phyloP scores from a whole-genome alignment of 2,113 vertebrate genomes.

The Galemys pyrenaicus region DNA sequence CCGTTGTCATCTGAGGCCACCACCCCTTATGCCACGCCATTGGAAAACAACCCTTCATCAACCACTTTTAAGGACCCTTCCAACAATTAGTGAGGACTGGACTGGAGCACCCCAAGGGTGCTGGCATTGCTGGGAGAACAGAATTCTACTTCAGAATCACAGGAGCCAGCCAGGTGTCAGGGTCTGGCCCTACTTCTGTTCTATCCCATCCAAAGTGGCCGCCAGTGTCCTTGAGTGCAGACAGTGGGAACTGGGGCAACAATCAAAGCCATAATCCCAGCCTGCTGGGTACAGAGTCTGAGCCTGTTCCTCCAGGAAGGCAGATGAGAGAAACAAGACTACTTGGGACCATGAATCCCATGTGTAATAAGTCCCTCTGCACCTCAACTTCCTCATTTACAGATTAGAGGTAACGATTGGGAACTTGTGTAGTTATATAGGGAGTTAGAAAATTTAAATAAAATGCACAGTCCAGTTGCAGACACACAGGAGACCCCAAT shows the following conservation, averaged over 20 bases:
- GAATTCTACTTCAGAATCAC: neutral
- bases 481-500: slow-evolving; percentile 8
- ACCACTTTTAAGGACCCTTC: neutral
- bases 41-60: neutral
- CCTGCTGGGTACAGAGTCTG: neutral
- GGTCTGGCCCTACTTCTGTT: neutral
- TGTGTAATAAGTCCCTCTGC: neutral
- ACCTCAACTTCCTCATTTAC: neutral
- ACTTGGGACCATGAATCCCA: neutral
- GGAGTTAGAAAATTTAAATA: neutral
- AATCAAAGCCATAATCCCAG: neutral
- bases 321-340: neutral
- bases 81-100: neutral
- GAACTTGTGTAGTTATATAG: neutral
- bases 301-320: neutral
- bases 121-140: neutral
- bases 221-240: neutral
- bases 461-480: neutral
- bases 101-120: neutral
- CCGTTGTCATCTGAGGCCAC: neutral
- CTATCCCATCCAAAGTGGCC: neutral
- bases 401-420: neutral
- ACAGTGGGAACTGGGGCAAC: neutral
- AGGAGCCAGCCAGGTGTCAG: neutral
- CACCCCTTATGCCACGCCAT: neutral